Base-by-base conservation (phyloP, 2,797 vertebrate species). In the Triplophysa yarkandensis region DNA sequence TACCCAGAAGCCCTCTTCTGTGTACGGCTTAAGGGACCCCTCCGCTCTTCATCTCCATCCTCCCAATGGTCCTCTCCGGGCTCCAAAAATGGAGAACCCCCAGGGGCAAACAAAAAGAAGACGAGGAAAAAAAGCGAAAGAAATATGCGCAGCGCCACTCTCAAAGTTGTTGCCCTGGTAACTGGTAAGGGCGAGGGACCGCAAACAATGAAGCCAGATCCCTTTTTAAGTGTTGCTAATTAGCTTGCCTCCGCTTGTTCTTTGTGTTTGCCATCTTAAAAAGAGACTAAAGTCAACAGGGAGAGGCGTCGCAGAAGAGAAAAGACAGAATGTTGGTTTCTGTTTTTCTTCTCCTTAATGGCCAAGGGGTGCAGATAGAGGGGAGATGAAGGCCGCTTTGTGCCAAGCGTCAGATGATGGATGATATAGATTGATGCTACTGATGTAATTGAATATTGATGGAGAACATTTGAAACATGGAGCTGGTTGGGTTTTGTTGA, bases 161-260 rank as follows among this genome's bases (percentile, higher is more conserved):
- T 82, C 84, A 83, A 85, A 90, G 86, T 86, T 89, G 91, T 93
- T 92, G 85, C 91, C 91, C 84, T 92, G 92, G 92, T 90, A 93
- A 93, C 92, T 83, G 88, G 87, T 44, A 84, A 89, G 88, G 87
- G 85, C 76, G 84, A 73, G 69, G 81, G 83, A 86, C 83, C 74
- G 84, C 83, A 85, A 83, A 87, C 85, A 86, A 92, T 88, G 85
- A 88, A 79, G 83, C 84, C 85, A 72, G 85, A 90, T 87, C 88
- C 88, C 90, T 89, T 82, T 85, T 83, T 89, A 91, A 92, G 92
- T 92, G 91, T 93, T 90, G 90, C 91, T 92, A 92, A 93, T 93
- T 91, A 93, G 91, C 90, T 90, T 88, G 89, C 88, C 88, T 86
- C 82, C 61, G 79, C 87, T 80, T 79, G 75, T 79, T 83, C 89